Evolutionary conservation across 2,888 invertebrate species (phyloP).

Genomic region (Macaria notata): DNA sequence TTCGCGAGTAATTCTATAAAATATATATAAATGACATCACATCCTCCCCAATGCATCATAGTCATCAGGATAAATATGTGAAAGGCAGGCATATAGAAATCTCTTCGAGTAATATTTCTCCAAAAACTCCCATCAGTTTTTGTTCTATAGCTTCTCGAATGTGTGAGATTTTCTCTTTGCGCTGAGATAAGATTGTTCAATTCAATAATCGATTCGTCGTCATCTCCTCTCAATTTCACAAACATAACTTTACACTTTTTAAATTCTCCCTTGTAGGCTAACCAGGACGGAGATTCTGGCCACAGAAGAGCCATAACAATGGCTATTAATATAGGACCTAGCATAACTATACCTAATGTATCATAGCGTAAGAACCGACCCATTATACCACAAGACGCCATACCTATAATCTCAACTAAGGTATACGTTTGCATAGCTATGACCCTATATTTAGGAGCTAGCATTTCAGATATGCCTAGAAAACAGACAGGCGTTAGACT

Average conservation of each 20-base stretch:
- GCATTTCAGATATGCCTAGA: slow-evolving; percentile 9
- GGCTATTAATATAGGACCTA: background rate
- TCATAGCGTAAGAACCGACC: background rate
- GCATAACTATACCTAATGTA: background rate
- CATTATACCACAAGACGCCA: background rate
- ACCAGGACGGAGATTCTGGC: slow-evolving; percentile 5
- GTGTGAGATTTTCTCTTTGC: background rate
- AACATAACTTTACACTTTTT: background rate
- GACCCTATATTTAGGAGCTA: slow-evolving; percentile 2
- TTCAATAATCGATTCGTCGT: background rate
- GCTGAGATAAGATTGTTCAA: background rate
- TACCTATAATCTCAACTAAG: background rate
- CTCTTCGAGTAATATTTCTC: background rate
- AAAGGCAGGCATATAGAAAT: slow-evolving; percentile 3
- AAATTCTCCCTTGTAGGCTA: slow-evolving; percentile 1
- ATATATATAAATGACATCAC: slow-evolving; percentile 1
- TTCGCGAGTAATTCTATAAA: slow-evolving; percentile 2
- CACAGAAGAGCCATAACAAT: background rate
- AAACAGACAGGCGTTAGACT: slow-evolving; percentile 8
- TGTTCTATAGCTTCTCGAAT: too few relatives aligned
- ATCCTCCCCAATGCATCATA: slow-evolving; percentile 2
- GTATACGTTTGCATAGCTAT: background rate
- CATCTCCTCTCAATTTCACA: background rate
- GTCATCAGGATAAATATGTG: background rate
- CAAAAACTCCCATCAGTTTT: background rate